Conservation (phyloP, 2,797 vertebrate species). For the Crenichthys baileyi region DNA sequence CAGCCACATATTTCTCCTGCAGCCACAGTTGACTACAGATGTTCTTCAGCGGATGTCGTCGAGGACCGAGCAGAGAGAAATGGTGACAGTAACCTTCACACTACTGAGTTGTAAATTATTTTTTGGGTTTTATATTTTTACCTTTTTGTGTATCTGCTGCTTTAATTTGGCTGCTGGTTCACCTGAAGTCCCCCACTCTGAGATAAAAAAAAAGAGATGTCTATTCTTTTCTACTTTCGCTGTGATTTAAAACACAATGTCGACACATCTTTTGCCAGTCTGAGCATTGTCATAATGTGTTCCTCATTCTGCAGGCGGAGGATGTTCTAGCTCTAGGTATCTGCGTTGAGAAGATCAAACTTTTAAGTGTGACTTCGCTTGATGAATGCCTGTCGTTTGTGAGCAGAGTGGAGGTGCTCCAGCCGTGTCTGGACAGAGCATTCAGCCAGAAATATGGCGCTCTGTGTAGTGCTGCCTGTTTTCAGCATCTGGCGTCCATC, state of each 20-base stretch:
- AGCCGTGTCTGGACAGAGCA: constrained; percentile 75
- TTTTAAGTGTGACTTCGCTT: constrained; percentile 52
- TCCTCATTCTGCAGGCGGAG: constrained; percentile 60
- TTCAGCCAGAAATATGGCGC: constrained; percentile 62
- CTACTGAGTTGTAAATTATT: no score
- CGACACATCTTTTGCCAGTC: neutral
- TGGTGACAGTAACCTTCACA: constrained; percentile 56
- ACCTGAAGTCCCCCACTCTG: no score
- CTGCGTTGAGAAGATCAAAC: constrained; percentile 73
- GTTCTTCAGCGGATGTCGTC: constrained; percentile 32
- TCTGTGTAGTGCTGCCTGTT: constrained; percentile 63
- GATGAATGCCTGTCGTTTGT: constrained; percentile 68
- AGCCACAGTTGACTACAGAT: constrained; percentile 39
- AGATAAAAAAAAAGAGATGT: no score
- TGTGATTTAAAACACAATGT: neutral
- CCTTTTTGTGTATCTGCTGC: no score
- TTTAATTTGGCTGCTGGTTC: no score
- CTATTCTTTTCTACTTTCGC: neutral
- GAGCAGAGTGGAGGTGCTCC: constrained; percentile 68
- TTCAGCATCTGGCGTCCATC: constrained; percentile 70
- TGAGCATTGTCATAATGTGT: neutral
- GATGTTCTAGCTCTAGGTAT: constrained; percentile 75
- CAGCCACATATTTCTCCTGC: constrained; percentile 68
- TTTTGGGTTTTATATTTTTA: no score
- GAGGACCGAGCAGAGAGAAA: constrained; percentile 38